phyloP scores from a whole-genome alignment of 2,888 invertebrate genomes.

The Drosophila mayaguana region DNA sequence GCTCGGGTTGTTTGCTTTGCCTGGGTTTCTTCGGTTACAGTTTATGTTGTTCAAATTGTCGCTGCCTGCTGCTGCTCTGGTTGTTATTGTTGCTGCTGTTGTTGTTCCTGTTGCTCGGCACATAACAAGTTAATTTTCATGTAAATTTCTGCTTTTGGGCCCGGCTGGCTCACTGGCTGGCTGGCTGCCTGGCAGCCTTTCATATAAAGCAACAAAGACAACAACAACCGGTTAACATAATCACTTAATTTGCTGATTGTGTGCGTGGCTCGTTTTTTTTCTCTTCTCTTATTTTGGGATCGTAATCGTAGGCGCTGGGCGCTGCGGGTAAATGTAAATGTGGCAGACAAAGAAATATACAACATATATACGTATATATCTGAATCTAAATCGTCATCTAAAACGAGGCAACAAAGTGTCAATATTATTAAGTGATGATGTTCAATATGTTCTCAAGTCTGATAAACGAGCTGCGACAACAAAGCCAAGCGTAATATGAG shows the following conservation, averaged over 20 bases:
- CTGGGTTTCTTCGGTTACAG: constrained; percentile 34
- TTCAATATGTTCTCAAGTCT: constrained; percentile 68
- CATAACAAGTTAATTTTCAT: constrained; percentile 80
- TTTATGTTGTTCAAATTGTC: constrained; percentile 49
- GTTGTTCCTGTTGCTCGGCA: constrained; percentile 39
- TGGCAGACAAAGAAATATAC: constrained; percentile 5
- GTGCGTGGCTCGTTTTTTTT: constrained; percentile 54
- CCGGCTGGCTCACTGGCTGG: constrained; percentile 32
- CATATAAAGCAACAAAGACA: constrained; percentile 33
- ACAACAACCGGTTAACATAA: constrained; percentile 78
- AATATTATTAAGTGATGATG: constrained; percentile 80
- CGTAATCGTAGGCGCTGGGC: constrained; percentile 59
- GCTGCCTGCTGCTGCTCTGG: constrained; percentile 37
- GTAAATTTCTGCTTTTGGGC: constrained; percentile 72
- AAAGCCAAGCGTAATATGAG: constrained; percentile 19
- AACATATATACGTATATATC: neutral
- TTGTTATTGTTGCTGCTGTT: constrained; percentile 34
- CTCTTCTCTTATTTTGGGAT: constrained; percentile 35
- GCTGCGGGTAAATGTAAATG: constrained; percentile 19
- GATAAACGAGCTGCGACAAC: constrained; percentile 67
- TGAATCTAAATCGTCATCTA: constrained; percentile 35
- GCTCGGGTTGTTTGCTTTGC: constrained; percentile 13
- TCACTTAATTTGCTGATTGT: constrained; percentile 79
- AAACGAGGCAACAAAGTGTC: constrained; percentile 56
- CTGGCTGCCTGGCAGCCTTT: constrained; percentile 46